Base-by-base conservation (phyloP, 2,113 vertebrate genomes). In the Engraulis encrasicolus region DNA sequence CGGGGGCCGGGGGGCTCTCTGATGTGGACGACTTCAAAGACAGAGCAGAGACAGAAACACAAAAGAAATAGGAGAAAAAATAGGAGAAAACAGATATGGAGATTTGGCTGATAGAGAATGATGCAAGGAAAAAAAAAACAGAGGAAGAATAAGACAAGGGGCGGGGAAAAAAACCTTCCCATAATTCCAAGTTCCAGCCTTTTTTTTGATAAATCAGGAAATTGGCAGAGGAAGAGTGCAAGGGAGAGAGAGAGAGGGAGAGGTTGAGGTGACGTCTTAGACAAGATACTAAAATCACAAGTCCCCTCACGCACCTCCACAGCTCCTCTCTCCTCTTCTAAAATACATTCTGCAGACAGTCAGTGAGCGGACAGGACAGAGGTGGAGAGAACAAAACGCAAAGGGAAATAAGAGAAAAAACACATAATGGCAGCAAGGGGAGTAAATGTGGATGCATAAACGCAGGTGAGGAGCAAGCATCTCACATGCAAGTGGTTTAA, bases 1-100 rank as follows among this genome's bases (percentile, higher is more conserved):
- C 45, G 50, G 94, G 93, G 90, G 91, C 94, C 93, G 93, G 91
- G 90, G 93, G 93, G 91, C 93, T 95, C 94, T 95, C 94, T 0
- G 91, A 92, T 91, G 91, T 91, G 20, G 93, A 93, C 91, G 95
- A 93, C 95, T 96, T 96, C 90, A 94, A 86, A 92, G 89, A 94
- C n/a, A n/a, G n/a, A n/a, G n/a, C n/a, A n/a, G n/a, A n/a, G n/a
- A n/a, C n/a, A n/a, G 83, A 91, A 86, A 89, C 91, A 94, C 79
- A 90, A 89, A 94, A 90, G 95, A 88, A 94, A 54, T 93, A 87
- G 93, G 90, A 95, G 89, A 95, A 92, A 92, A 91, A 87, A 95
- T 91, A 89, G 93, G 90, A 95, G 93, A 95, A 87, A 95, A n/a
- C n/a, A n/a, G 45, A 95, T 91, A 94, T 92, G 93, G 92, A 89